Percentiles rank a stretch among this genome's conserved stretches.
phyloP scores from a whole-genome alignment of 2,888 invertebrate genomes.

The Pantelozetes paolii region DNA sequence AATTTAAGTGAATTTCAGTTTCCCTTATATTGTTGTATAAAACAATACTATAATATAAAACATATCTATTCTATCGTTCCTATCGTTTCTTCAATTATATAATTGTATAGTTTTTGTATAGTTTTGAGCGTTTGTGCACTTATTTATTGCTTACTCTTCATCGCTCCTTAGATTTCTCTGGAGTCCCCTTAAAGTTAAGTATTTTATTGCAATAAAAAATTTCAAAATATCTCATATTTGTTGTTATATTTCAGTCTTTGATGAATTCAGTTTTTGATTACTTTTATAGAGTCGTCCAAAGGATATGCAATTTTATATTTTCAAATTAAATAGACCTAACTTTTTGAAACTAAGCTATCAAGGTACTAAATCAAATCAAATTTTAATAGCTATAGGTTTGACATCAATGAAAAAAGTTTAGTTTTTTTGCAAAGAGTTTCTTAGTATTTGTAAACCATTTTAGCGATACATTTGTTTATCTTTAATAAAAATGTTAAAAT shows the following conservation, averaged over 20 bases:
- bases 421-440: too few relatives aligned
- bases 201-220: conserved; percentile 10
- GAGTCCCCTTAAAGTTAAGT: conserved; percentile 24
- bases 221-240: conserved; percentile 24
- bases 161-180: conserved; percentile 15
- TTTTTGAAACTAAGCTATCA: too few relatives aligned
- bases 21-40: background rate
- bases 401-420: too few relatives aligned
- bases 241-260: background rate
- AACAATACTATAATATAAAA: too few relatives aligned
- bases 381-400: too few relatives aligned
- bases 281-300: background rate
- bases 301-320: too few relatives aligned
- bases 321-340: too few relatives aligned
- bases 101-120: background rate
- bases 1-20: conserved; percentile 10
- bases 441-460: too few relatives aligned
- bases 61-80: background rate
- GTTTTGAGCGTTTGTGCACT: conserved; percentile 4
- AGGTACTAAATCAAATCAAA: too few relatives aligned
- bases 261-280: background rate
- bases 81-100: background rate
- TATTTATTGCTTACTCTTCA: conserved; percentile 20
- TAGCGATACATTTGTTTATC: too few relatives aligned
- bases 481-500: too few relatives aligned